phyloP scores from a whole-genome alignment of 2,888 invertebrate genomes.

The Notodonta dromedarius region DNA sequence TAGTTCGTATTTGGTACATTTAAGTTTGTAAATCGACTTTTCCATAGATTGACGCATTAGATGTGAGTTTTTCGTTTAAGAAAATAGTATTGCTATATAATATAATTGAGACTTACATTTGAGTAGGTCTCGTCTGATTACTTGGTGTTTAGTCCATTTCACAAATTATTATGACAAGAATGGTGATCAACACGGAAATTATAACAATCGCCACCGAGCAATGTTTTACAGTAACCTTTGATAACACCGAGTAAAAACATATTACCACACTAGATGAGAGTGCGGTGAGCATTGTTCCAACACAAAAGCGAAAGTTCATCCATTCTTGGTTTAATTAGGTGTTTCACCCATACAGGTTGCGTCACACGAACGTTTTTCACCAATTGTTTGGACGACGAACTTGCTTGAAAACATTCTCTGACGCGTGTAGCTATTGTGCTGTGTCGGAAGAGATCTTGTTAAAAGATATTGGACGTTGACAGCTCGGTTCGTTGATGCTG shows the following conservation, averaged over 20 bases:
- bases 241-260: slow-evolving; percentile 66
- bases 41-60: no score
- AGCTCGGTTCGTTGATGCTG: slow-evolving; percentile 9
- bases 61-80: no score
- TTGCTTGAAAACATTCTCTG: slow-evolving; percentile 40
- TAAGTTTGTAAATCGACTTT: no score
- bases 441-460: slow-evolving; percentile 55
- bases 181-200: slow-evolving; percentile 30
- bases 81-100: no score
- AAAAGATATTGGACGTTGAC: slow-evolving; percentile 21
- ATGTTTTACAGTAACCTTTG: slow-evolving; percentile 44
- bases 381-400: slow-evolving; percentile 71
- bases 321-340: slow-evolving; percentile 79
- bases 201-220: slow-evolving; percentile 23
- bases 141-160: no score
- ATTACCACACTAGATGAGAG: slow-evolving; percentile 71
- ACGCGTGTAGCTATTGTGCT: slow-evolving; percentile 42
- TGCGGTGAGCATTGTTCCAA: slow-evolving; percentile 72
- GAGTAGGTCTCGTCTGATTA: no score
- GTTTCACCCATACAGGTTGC: slow-evolving; percentile 76
- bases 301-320: slow-evolving; percentile 83
- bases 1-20: no score
- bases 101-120: no score
- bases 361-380: slow-evolving; percentile 73
- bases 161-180: neutral